Conservation (phyloP, 2,113 vertebrate species). For the Hippopotamus amphibius region DNA sequence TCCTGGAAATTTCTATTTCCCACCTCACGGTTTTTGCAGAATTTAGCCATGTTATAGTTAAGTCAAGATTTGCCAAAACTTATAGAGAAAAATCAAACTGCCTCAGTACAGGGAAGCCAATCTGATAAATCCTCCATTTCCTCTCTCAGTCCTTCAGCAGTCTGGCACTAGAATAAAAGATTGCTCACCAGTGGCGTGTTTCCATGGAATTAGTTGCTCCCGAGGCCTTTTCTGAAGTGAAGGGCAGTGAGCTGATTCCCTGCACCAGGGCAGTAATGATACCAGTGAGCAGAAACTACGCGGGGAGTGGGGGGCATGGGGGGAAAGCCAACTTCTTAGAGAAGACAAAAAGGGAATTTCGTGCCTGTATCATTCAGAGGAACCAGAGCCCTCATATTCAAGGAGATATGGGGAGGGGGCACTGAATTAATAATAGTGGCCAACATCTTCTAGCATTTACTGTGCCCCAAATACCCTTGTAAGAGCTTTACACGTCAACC, state of each 20-base stretch:
- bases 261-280: neutral
- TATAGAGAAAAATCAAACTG: constrained; percentile 14
- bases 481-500: constrained; percentile 54
- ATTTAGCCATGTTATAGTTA: neutral
- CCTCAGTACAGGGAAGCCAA: neutral
- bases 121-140: constrained; percentile 9
- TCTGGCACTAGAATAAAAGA: constrained; percentile 10
- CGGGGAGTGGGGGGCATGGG: no score
- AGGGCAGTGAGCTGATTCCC: neutral
- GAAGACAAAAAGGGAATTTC: neutral
- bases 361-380: neutral
- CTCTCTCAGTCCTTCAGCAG: neutral
- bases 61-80: constrained; percentile 35
- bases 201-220: neutral
- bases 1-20: neutral
- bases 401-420: neutral
- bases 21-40: neutral
- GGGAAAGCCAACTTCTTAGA: neutral
- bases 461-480: neutral
- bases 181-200: neutral
- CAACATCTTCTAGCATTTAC: constrained; percentile 20
- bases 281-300: neutral
- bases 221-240: neutral
- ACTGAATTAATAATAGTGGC: constrained; percentile 50
- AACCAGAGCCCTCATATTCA: neutral